A percentile compares a stretch with the other conserved stretches of the same genome.
Conservation (phyloP, 2,113 vertebrate species). For the Apodemus speciosus region DNA sequence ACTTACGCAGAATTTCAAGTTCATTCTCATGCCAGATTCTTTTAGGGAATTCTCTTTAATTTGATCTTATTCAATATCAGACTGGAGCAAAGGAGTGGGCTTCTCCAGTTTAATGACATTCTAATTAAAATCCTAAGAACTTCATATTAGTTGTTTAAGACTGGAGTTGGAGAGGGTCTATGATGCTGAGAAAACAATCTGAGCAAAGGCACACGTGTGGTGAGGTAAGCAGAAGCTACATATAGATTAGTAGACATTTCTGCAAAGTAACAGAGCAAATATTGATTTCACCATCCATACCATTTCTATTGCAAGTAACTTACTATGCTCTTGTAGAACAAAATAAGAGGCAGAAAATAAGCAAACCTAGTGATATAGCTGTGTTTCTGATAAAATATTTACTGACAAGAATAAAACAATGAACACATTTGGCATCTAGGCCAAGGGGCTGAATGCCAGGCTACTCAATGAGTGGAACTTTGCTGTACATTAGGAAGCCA, state of each 20-base stretch:
- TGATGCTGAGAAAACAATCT: background rate
- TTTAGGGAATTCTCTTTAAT: background rate
- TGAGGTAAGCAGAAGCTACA: background rate
- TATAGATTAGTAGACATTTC: background rate
- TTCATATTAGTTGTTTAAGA: background rate
- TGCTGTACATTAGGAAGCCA: background rate
- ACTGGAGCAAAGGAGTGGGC: background rate
- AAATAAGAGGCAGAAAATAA: background rate
- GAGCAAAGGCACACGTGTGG: background rate
- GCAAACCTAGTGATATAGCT: background rate
- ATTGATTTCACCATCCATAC: background rate
- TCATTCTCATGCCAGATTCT: background rate
- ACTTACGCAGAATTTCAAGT: background rate
- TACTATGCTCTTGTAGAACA: background rate
- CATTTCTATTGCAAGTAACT: background rate
- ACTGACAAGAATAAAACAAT: background rate
- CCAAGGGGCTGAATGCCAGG: background rate
- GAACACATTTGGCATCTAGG: background rate
- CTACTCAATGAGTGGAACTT: background rate
- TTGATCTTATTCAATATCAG: background rate
- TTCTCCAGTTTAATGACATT: background rate
- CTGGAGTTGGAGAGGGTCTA: background rate
- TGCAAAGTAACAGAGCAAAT: background rate
- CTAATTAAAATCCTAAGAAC: slow-evolving; percentile 3
- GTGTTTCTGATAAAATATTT: background rate